Percentiles rank a stretch among this genome's conserved stretches.
These are phyloP conservation scores for Orthosia gothica DNA, from an alignment of 2,888 invertebrate species.

Conservation along the genomic window DNA sequence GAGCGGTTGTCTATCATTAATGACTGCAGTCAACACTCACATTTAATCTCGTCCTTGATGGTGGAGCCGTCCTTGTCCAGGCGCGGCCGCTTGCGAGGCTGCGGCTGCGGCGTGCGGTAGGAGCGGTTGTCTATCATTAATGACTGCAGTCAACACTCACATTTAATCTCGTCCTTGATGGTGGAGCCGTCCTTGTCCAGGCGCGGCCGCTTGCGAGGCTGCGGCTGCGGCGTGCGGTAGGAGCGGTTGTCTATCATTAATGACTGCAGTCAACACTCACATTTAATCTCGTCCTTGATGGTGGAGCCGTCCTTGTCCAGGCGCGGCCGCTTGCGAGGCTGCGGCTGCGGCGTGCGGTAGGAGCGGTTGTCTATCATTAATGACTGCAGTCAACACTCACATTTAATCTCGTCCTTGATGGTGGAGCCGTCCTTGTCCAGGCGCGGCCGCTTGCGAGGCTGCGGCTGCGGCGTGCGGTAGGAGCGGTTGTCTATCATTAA, in stretches of 20 bases:
- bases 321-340: conserved; percentile 94
- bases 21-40: conserved; percentile 79
- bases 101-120: conserved; percentile 89
- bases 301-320: conserved; percentile 92
- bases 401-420: conserved; percentile 93
- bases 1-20: conserved; percentile 90
- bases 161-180: conserved; percentile 93
- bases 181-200: conserved; percentile 92
- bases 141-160: conserved; percentile 79
- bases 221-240: conserved; percentile 89
- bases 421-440: conserved; percentile 92
- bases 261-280: conserved; percentile 79
- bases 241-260: conserved; percentile 90
- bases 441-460: conserved; percentile 94
- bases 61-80: conserved; percentile 92
- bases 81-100: conserved; percentile 94
- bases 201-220: conserved; percentile 94
- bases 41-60: conserved; percentile 93
- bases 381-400: conserved; percentile 79
- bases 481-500: conserved; percentile 90
- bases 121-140: conserved; percentile 90
- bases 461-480: conserved; percentile 89
- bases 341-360: conserved; percentile 89
- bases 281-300: conserved; percentile 93
- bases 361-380: conserved; percentile 90